phyloP scores from a whole-genome alignment of 2,888 invertebrate species.

The Danaus chrysippus region DNA sequence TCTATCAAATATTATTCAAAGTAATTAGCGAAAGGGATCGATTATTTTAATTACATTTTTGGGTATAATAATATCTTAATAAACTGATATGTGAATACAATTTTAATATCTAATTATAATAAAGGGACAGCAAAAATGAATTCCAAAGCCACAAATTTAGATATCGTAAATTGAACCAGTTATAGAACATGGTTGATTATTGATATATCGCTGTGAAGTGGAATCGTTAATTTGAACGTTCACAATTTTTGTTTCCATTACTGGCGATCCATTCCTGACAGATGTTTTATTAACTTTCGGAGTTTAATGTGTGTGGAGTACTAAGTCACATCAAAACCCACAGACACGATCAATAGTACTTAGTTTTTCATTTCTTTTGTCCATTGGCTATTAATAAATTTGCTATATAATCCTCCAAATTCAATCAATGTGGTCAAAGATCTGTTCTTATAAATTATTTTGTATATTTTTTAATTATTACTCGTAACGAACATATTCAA shows the following conservation, averaged over 20 bases:
- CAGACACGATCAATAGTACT: neutral
- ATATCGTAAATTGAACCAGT: constrained; percentile 54
- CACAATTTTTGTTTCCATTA: constrained; percentile 49
- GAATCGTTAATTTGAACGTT: constrained; percentile 44
- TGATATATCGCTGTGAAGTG: constrained; percentile 39
- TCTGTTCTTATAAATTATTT: neutral
- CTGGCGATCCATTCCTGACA: constrained; percentile 39
- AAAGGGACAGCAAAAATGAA: constrained; percentile 43
- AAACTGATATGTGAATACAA: constrained; percentile 15
- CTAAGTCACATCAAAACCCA: constrained; percentile 9
- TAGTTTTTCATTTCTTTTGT: neutral
- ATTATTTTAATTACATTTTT: constrained; percentile 62
- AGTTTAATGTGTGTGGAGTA: constrained; percentile 13
- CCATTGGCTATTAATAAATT: neutral
- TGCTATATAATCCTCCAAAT: neutral
- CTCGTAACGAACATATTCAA: neutral
- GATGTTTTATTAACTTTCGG: constrained; percentile 22
- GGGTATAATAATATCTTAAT: constrained; percentile 50
- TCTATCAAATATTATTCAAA: constrained; percentile 58
- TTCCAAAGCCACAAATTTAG: constrained; percentile 49
- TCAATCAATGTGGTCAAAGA: too few relatives aligned
- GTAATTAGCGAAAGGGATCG: constrained; percentile 59
- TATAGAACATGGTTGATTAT: constrained; percentile 47
- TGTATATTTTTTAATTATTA: neutral
- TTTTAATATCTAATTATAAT: too few relatives aligned